Conservation (phyloP, 1,140 invertebrate species). For the Scaptomyza montana region DNA sequence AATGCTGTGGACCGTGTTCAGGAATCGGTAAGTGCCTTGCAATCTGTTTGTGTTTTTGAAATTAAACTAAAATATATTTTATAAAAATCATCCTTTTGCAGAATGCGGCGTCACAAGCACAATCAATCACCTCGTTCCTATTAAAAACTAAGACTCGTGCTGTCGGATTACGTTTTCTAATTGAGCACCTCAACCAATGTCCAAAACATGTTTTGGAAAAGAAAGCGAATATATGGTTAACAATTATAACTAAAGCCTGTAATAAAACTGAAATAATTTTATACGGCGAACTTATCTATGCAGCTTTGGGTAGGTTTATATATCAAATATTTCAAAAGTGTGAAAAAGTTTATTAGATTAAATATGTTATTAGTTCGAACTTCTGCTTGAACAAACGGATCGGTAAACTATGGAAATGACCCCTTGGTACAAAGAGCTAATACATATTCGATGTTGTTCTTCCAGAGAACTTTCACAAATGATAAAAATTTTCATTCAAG, state of each 20-base stretch:
- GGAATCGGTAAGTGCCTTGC: constrained; percentile 6
- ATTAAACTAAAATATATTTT: too few relatives aligned
- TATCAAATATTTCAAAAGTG: not conserved
- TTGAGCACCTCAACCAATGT: constrained; percentile 43
- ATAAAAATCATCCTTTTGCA: not conserved
- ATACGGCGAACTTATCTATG: constrained; percentile 50
- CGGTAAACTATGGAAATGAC: too few relatives aligned
- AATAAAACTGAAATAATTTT: constrained; percentile 32
- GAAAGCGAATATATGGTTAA: constrained; percentile 36
- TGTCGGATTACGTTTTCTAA: constrained; percentile 46
- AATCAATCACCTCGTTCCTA: constrained; percentile 17
- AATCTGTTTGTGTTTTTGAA: too few relatives aligned
- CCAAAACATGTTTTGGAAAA: constrained; percentile 9
- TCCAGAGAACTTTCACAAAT: too few relatives aligned
- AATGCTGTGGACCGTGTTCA: constrained; percentile 11
- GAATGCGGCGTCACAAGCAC: constrained; percentile 20
- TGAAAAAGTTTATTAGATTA: not conserved
- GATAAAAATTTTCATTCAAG: too few relatives aligned
- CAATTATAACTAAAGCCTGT: constrained; percentile 36
- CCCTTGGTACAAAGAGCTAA: too few relatives aligned
- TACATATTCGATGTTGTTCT: too few relatives aligned
- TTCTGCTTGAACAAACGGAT: too few relatives aligned
- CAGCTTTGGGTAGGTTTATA: constrained; percentile 44
- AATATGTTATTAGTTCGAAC: not conserved
- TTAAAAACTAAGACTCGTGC: constrained; percentile 28